Percentiles rank a stretch among this genome's conserved stretches.
These are phyloP conservation scores for Drosophila eohydei DNA, from an alignment of 2,888 invertebrate genomes.

Conservation along the genomic window DNA sequence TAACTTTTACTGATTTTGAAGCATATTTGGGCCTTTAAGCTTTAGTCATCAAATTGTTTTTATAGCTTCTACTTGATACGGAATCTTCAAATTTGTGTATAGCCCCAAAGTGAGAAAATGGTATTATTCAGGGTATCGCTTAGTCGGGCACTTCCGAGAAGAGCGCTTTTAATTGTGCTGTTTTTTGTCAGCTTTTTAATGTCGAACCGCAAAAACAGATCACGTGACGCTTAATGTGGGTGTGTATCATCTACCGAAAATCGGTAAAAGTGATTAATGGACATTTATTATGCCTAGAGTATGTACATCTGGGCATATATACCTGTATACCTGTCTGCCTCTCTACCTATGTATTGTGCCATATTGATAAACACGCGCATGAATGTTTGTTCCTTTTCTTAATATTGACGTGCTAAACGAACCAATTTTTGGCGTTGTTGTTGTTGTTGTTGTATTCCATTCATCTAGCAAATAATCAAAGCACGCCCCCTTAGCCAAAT, in stretches of 20 bases:
- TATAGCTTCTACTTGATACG: background rate
- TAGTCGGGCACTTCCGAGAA: background rate
- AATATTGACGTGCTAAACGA: constrained; percentile 57
- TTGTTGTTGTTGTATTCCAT: constrained; percentile 1
- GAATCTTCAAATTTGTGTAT: background rate
- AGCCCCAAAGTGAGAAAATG: background rate
- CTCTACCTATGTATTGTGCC: background rate
- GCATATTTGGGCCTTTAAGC: background rate
- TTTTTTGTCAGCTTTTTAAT: constrained; percentile 1
- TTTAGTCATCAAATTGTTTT: background rate
- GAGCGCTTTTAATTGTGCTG: background rate
- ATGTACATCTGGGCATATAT: background rate
- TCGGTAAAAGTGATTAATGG: constrained; percentile 12
- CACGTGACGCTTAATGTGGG: constrained; percentile 27
- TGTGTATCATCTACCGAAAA: constrained; percentile 4
- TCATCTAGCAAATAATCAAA: constrained; percentile 12
- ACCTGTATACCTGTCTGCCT: background rate
- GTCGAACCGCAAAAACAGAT: constrained; percentile 10
- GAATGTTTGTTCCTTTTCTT: constrained; percentile 22
- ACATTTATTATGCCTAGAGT: constrained; percentile 11
- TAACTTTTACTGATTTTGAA: background rate
- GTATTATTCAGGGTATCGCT: background rate
- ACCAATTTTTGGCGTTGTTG: constrained; percentile 9
- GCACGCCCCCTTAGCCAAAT: constrained; percentile 15
- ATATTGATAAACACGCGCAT: constrained; percentile 9